phyloP scores from a whole-genome alignment of 30 jellyfish, hydroid and myxozoan genomes.

The Mastigias papua region DNA sequence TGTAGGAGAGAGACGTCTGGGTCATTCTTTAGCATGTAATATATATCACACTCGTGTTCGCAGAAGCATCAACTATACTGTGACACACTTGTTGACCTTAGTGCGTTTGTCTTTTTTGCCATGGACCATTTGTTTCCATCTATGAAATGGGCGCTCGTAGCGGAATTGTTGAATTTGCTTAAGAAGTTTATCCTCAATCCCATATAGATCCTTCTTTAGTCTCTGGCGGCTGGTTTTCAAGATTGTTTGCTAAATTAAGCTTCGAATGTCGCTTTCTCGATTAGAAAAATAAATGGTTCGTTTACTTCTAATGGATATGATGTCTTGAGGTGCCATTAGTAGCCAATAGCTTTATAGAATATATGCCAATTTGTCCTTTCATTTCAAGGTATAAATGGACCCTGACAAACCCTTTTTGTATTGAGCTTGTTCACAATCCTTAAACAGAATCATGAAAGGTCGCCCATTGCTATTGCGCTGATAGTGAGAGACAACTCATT shows the following conservation, averaged over 20 bases:
- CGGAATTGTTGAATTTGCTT: not conserved
- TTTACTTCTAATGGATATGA: not conserved
- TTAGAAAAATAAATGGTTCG: not conserved
- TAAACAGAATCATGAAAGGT: no score
- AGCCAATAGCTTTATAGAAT: no score
- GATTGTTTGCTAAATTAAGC: not conserved
- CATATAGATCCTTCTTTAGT: not conserved
- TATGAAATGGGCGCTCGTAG: not conserved
- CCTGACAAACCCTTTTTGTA: no score
- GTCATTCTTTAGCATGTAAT: not conserved
- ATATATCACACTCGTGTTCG: not conserved
- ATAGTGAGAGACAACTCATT: not conserved
- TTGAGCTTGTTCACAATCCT: no score
- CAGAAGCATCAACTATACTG: not conserved
- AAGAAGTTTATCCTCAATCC: not conserved
- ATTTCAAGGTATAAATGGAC: no score
- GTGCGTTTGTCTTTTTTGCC: not conserved
- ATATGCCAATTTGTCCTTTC: no score
- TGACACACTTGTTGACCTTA: not conserved
- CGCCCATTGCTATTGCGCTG: no score
- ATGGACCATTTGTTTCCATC: not conserved
- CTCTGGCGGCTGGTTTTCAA: not conserved
- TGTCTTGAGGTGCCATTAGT: not conserved
- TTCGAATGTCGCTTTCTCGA: not conserved
- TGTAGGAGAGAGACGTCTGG: no score